These are phyloP conservation scores for Lepidochitona cinerea DNA, from an alignment of 2,888 invertebrate genomes.

Conservation along the genomic window DNA sequence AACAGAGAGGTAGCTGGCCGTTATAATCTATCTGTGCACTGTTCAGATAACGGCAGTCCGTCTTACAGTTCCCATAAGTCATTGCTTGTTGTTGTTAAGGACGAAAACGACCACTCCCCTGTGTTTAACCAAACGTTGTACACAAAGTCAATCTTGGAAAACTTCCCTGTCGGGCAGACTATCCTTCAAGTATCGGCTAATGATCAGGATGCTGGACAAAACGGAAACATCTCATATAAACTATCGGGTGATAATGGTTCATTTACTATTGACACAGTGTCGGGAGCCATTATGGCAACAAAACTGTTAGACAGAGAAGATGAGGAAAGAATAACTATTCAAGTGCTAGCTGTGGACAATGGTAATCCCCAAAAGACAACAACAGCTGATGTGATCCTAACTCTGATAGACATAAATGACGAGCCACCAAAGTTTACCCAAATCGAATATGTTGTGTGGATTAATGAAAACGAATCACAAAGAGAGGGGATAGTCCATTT, in stretches of 20 bases:
- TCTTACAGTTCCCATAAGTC: constrained; percentile 8
- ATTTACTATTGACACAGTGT: constrained; percentile 3
- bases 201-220: constrained; percentile 88
- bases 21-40: constrained; percentile 9
- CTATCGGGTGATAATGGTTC: constrained; percentile 72
- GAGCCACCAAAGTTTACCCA: constrained; percentile 26
- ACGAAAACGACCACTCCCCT: constrained; percentile 34
- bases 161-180: constrained; percentile 77
- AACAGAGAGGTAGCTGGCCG: constrained; percentile 79
- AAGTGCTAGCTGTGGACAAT: constrained; percentile 20
- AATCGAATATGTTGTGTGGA: neutral
- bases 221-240: constrained; percentile 77
- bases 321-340: constrained; percentile 12
- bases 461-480: neutral
- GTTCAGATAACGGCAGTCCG: constrained; percentile 13
- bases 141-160: constrained; percentile 82
- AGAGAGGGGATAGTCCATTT: neutral
- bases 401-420: constrained; percentile 36
- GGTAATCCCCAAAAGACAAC: constrained; percentile 11
- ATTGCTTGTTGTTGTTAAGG: constrained; percentile 19
- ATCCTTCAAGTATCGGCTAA: constrained; percentile 83
- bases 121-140: constrained; percentile 88
- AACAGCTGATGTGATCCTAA: constrained; percentile 24
- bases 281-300: constrained; percentile 23
- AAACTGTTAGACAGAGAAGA: constrained; percentile 34